Evolutionary conservation across 2,888 invertebrate species (phyloP), one percentile per base, ranked within the genome.

Genomic region (Yponomeuta malinellus): DNA sequence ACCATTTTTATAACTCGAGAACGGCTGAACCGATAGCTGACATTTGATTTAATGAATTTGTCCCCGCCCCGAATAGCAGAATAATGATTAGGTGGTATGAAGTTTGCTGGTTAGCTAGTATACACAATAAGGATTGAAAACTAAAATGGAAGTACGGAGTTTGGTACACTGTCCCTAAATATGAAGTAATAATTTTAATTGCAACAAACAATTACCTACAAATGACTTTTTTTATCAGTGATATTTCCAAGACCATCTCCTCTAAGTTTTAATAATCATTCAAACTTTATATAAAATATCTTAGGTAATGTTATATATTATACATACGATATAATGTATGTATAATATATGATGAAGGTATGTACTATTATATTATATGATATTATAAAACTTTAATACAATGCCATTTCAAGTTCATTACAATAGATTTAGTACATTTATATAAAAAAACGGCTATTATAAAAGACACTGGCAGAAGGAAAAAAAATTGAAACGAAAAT

Each of bases 401-500:
- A 69, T 10, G 29, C 29, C 59, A 52, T 23, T 23, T 59, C 52
- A 59, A n/a, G 29, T 69, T 31, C 10, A 69, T 15, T 69, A 23
- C 15, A 69, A 12, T 52, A 48, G 48, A 23, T 68, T 65, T 65
- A 65, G 65, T 33, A 65, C 12, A 31, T 65, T 68, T 10, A 43
- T 67, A 33, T 15, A 37, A 33, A 67, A 33, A 33, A 67, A n/a
- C 37, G 33, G 12, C 33, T 48, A 9, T 37, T n/a, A 15, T 23
- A 31, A 23, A 64, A 29, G 33, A 43, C 33, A 33, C 48, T 43
- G 67, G 67, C 67, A 67, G 48, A n/a, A 67, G 29, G 76, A 76
- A 78, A 78, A 76, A 77, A 74, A 76, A 78, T 74, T 76, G 74
- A 73, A 74, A 71, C 70, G 72, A 73, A 75, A 67, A 81, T 23